phyloP scores from a whole-genome alignment of 2,113 vertebrate genomes.

The Speoplatyrhinus poulsoni region DNA sequence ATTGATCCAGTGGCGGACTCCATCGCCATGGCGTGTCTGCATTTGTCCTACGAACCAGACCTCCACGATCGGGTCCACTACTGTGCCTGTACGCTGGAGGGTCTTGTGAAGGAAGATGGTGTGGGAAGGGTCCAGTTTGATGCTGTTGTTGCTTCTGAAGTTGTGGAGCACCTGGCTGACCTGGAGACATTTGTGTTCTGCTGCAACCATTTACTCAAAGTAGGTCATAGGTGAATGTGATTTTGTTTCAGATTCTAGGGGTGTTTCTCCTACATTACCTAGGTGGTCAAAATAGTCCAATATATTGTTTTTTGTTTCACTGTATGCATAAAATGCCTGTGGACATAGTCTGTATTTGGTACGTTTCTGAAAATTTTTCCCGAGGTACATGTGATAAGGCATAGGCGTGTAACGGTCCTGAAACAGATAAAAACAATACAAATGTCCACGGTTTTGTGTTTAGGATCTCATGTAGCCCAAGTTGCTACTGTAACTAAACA shows the following conservation, averaged over 20 bases:
- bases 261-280: constrained; percentile 12
- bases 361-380: too few relatives aligned
- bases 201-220: constrained; percentile 88
- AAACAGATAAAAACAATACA: too few relatives aligned
- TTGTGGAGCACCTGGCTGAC: constrained; percentile 92
- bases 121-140: constrained; percentile 73
- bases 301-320: too few relatives aligned
- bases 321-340: too few relatives aligned
- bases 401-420: too few relatives aligned
- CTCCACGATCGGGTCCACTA: constrained; percentile 82
- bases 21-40: constrained; percentile 84
- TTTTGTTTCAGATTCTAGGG: constrained; percentile 10
- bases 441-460: too few relatives aligned
- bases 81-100: constrained; percentile 84
- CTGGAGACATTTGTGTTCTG: constrained; percentile 86
- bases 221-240: constrained; percentile 52
- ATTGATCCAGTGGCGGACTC: constrained; percentile 93
- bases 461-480: too few relatives aligned
- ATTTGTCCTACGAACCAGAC: constrained; percentile 86
- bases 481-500: too few relatives aligned
- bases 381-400: too few relatives aligned
- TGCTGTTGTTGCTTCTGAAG: constrained; percentile 92
- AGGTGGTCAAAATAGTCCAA: too few relatives aligned
- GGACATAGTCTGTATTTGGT: neutral
- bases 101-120: constrained; percentile 60